Conservation (phyloP, 2,113 vertebrate species). For the Psophia crepitans region DNA sequence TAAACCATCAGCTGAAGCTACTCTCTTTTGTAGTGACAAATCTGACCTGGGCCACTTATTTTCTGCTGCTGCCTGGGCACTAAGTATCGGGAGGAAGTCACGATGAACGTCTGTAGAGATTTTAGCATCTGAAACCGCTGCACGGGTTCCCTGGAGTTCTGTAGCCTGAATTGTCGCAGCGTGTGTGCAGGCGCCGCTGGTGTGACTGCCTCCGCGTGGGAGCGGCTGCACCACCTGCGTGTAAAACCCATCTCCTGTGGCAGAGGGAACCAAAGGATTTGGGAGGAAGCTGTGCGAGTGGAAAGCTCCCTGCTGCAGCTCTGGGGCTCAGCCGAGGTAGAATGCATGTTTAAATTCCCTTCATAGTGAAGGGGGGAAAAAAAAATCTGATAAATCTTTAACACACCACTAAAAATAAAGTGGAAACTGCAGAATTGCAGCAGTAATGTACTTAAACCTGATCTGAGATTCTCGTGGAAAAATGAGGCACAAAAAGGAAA, state of each 20-base stretch:
- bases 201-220: neutral
- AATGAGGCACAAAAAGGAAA: neutral
- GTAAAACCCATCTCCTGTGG: fast-evolving
- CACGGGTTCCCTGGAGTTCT: neutral
- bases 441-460: neutral
- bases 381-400: neutral
- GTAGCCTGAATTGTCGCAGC: neutral
- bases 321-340: neutral
- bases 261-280: neutral
- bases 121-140: neutral
- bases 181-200: neutral
- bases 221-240: neutral
- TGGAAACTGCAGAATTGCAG: neutral
- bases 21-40: neutral
- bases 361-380: neutral
- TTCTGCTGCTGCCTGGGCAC: neutral
- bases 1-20: neutral
- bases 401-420: neutral
- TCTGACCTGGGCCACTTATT: neutral
- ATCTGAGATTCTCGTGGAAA: neutral
- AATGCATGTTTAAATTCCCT: neutral
- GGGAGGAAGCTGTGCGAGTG: neutral
- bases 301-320: neutral
- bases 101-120: fast-evolving
- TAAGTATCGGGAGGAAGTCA: neutral